Base-by-base conservation (phyloP, 2,797 vertebrate species). In the Sardinella longiceps region DNA sequence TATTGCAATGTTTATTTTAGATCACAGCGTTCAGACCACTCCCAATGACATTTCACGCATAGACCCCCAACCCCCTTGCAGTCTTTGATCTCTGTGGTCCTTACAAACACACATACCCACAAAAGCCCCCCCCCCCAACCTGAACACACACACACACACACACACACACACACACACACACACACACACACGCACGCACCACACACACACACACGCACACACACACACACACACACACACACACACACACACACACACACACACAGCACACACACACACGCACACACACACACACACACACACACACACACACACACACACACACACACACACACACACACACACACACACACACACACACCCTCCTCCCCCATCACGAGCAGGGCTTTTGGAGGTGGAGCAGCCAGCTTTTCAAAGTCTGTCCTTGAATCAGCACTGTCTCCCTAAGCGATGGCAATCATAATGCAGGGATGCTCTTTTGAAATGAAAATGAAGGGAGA, bases 401-500 rank as follows among this genome's bases (percentile, higher is more conserved):
- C 63, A 70, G 63, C 70, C 70, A 23, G 37, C 15, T 9, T 77
- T 74, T 77, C 70, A 77, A 4, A 33, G 33, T 33, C 33, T 43
- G 66, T 18, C 70, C 37, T 37, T 43, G 70, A 43, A 77, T 77
- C 70, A 77, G 37, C 33, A 77, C 70, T 7, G 70, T 37, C 37
- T 77, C 28, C 70, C 70, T 77, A 77, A 77, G 70, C 43, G 70
- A 43, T 37, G 11, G 15, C 63, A 14, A 37, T 70, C 28, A 37
- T 70, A 30, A 77, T 77, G 20, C 37, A 77, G 70, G n/a, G 15
- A 5, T 1, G 33, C 33, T 20, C 70, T 39, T 77, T 77, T 77
- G 70, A 77, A 39, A 77, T 92, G 85, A 92, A 92, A 93, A 92
- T 92, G 51, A 85, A 92, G 90, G 88, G 86, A 91, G 90, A 91